A percentile compares a stretch with the other conserved stretches of the same genome.
Conservation (phyloP, 2,797 vertebrate genomes). For the Gymnopithys bicolor region DNA sequence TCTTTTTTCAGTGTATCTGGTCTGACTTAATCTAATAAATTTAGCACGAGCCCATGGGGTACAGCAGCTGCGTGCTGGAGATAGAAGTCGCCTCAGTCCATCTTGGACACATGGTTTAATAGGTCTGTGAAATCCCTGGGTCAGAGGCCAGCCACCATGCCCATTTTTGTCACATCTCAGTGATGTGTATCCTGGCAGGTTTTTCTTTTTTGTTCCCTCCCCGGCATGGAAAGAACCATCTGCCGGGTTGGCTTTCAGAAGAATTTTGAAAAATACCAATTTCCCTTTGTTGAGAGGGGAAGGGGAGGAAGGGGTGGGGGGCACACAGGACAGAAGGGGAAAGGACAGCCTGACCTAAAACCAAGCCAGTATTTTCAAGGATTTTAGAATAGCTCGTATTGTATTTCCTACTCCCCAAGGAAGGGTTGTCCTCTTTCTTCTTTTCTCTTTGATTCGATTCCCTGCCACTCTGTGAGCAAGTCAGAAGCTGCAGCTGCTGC, state of each 20-base stretch:
- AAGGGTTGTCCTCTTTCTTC: slow-evolving; percentile 78
- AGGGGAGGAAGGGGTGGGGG: slow-evolving; percentile 1
- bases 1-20: neutral
- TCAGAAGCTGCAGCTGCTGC: slow-evolving; percentile 90
- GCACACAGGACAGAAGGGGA: slow-evolving; percentile 4
- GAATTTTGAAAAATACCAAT: slow-evolving; percentile 77
- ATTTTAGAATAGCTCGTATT: slow-evolving; percentile 77
- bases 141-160: slow-evolving; percentile 74
- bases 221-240: slow-evolving; percentile 76
- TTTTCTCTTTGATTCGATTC: slow-evolving; percentile 81
- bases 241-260: slow-evolving; percentile 79
- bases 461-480: slow-evolving; percentile 76
- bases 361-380: slow-evolving; percentile 73
- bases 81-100: slow-evolving; percentile 31
- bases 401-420: slow-evolving; percentile 78
- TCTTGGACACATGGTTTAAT: slow-evolving; percentile 73
- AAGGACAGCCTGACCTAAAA: slow-evolving; percentile 71
- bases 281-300: slow-evolving; percentile 77
- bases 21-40: slow-evolving; percentile 10
- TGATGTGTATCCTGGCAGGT: slow-evolving; percentile 77
- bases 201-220: slow-evolving; percentile 68
- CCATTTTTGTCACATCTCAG: slow-evolving; percentile 76
- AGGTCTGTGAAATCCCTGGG: slow-evolving; percentile 73
- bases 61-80: slow-evolving; percentile 69
- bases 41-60: neutral